A percentile compares a stretch with the other conserved stretches of the same genome.
These are phyloP conservation scores for Aurelia aurita complex sp. Pacific DNA, from an alignment of 30 jellyfish, hydroid and myxozoan genomes.

Conservation along the genomic window DNA sequence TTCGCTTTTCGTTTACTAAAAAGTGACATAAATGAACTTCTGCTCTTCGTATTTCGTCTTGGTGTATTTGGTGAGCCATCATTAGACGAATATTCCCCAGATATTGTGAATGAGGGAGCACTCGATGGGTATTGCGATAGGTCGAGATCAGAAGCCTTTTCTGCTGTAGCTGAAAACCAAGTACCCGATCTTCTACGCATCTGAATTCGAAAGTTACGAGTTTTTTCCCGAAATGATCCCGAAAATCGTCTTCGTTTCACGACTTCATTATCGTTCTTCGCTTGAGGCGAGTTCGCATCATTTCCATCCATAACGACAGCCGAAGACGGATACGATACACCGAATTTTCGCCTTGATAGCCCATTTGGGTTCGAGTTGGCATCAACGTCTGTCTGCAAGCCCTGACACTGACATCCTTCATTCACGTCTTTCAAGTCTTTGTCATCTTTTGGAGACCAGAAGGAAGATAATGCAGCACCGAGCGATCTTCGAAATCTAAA, in stretches of 20 bases:
- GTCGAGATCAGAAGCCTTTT: constrained; percentile 35
- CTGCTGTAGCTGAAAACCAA: constrained; percentile 57
- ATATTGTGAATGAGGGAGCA: constrained; percentile 22
- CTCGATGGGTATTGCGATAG: constrained; percentile 5
- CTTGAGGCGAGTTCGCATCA: constrained; percentile 2
- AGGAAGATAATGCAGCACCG: constrained; percentile 91
- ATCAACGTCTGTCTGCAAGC: constrained; percentile 3
- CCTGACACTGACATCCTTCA: background rate
- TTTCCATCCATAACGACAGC: background rate
- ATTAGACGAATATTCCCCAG: constrained; percentile 14
- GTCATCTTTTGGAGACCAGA: constrained; percentile 89
- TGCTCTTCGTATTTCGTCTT: constrained; percentile 22
- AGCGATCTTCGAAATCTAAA: constrained; percentile 87
- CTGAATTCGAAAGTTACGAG: constrained; percentile 58
- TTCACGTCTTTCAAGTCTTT: constrained; percentile 10
- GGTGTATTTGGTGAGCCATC: constrained; percentile 21
- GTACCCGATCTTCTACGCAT: constrained; percentile 72
- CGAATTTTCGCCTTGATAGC: constrained; percentile 57
- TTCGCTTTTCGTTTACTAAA: constrained; percentile 52
- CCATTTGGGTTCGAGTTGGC: constrained; percentile 5
- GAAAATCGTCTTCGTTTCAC: constrained; percentile 61
- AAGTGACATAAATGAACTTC: constrained; percentile 49
- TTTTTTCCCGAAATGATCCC: constrained; percentile 64
- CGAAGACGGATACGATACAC: constrained; percentile 55
- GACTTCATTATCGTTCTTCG: constrained; percentile 30